Evolutionary conservation across 2,888 invertebrate genomes (phyloP).

Genomic region (Eupithecia vulgata): DNA sequence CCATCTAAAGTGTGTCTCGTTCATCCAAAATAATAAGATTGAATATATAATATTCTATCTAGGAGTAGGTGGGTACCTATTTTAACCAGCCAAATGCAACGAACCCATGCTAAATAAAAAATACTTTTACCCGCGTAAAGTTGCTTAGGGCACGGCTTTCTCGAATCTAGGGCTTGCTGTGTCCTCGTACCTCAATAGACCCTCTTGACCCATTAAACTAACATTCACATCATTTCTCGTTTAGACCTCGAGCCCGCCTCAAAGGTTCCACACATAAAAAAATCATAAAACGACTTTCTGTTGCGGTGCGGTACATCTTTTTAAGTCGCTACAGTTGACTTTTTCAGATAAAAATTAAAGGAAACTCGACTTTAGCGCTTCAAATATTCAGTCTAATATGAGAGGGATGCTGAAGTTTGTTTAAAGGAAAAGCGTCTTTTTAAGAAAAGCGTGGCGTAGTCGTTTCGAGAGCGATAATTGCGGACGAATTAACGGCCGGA

Average conservation of each 20-base stretch:
- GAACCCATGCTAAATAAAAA: constrained; percentile 11
- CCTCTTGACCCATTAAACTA: constrained; percentile 72
- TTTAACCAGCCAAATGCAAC: not conserved
- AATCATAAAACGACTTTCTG: constrained; percentile 65
- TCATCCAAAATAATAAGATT: not conserved
- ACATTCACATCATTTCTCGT: constrained; percentile 70
- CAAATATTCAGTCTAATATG: constrained; percentile 45
- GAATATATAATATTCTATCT: not conserved
- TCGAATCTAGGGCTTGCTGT: constrained; percentile 57
- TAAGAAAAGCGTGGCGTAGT: constrained; percentile 56
- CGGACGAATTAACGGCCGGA: constrained; percentile 53
- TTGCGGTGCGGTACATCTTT: constrained; percentile 54
- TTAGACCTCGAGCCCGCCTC: constrained; percentile 60
- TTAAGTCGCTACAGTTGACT: constrained; percentile 60
- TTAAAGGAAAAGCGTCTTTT: constrained; percentile 59
- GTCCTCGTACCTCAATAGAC: constrained; percentile 67
- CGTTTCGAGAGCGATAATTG: constrained; percentile 62
- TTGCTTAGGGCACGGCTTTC: constrained; percentile 51
- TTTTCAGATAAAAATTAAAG: constrained; percentile 48
- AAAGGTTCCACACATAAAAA: constrained; percentile 69
- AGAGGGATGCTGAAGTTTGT: constrained; percentile 40
- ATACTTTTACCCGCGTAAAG: too few species aligned
- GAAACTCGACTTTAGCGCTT: constrained; percentile 50
- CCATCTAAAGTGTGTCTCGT: not conserved
- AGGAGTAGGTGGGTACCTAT: not conserved